These are phyloP conservation scores for Capitella teleta DNA, from an alignment of 1,140 invertebrate species.

Conservation along the genomic window DNA sequence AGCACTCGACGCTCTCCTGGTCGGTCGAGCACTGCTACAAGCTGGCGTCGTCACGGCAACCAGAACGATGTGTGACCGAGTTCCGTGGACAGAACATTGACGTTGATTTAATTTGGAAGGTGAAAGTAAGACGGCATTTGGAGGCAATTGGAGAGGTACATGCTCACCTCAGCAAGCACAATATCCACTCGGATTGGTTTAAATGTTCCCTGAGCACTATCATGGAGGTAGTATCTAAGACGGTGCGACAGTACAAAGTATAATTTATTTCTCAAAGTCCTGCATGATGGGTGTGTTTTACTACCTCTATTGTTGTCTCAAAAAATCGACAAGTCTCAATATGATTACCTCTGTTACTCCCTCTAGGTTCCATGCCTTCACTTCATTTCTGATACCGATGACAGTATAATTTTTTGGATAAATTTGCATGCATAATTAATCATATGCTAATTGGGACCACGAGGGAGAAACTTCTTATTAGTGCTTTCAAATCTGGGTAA, in stretches of 20 bases:
- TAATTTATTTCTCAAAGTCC: too few relatives aligned
- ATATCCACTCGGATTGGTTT: conserved; percentile 10
- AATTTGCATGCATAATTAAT: too few relatives aligned
- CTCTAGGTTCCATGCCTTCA: too few relatives aligned
- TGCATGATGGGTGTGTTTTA: too few relatives aligned
- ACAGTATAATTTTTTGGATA: too few relatives aligned
- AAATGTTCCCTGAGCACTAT: conserved; percentile 3
- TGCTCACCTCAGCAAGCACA: neutral
- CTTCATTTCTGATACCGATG: too few relatives aligned
- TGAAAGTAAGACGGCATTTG: conserved; percentile 3
- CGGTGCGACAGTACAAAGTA: conserved; percentile 1
- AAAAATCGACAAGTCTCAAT: too few relatives aligned
- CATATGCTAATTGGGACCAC: too few relatives aligned
- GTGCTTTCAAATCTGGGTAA: too few relatives aligned
- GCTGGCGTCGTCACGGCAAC: conserved; percentile 7
- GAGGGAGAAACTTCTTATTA: too few relatives aligned
- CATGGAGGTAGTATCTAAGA: neutral
- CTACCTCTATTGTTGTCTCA: too few relatives aligned
- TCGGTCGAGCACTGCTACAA: conserved; percentile 7
- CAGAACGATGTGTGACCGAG: conserved; percentile 4
- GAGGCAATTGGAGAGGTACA: conserved; percentile 5
- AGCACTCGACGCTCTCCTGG: neutral
- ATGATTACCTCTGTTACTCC: too few relatives aligned
- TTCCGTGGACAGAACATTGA: conserved; percentile 4
- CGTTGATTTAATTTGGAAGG: conserved; percentile 8